A percentile compares a stretch with the other conserved stretches of the same genome.
These are phyloP conservation scores for Chymomyza procnemis DNA, from an alignment of 2,888 invertebrate genomes.

Conservation along the genomic window DNA sequence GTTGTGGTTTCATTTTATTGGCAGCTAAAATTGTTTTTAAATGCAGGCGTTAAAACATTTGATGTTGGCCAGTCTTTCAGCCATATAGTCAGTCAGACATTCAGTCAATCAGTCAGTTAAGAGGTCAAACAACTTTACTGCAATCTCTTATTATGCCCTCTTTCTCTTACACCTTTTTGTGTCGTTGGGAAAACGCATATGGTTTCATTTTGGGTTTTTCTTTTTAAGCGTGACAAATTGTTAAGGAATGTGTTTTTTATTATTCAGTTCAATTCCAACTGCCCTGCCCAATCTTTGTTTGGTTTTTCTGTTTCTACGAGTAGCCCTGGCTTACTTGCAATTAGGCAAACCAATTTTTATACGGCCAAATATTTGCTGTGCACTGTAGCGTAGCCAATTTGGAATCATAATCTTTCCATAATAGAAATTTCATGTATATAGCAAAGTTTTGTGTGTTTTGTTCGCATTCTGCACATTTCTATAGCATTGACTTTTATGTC, in stretches of 20 bases:
- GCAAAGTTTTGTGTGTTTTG: slow-evolving; percentile 12
- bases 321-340: background rate
- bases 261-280: slow-evolving; percentile 4
- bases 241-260: slow-evolving; percentile 49
- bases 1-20: slow-evolving; percentile 54
- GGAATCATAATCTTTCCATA: background rate
- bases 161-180: slow-evolving; percentile 37
- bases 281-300: background rate
- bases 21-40: slow-evolving; percentile 69
- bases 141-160: slow-evolving; percentile 12
- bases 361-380: slow-evolving; percentile 52
- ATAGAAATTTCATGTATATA: background rate
- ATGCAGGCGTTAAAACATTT: slow-evolving; percentile 71
- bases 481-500: slow-evolving; percentile 43
- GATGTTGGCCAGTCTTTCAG: slow-evolving; percentile 39
- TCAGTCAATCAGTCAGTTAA: slow-evolving; percentile 48
- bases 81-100: slow-evolving; percentile 34
- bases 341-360: slow-evolving; percentile 19
- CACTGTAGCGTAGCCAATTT: slow-evolving; percentile 37
- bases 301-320: slow-evolving; percentile 10
- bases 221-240: slow-evolving; percentile 58
- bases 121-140: slow-evolving; percentile 67
- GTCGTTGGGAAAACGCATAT: slow-evolving; percentile 44
- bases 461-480: slow-evolving; percentile 51
- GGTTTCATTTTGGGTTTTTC: slow-evolving; percentile 21